Evolutionary conservation across 2,888 invertebrate genomes (phyloP), one percentile per base, ranked within the genome.

Genomic region (Cyclophora punctaria): DNA sequence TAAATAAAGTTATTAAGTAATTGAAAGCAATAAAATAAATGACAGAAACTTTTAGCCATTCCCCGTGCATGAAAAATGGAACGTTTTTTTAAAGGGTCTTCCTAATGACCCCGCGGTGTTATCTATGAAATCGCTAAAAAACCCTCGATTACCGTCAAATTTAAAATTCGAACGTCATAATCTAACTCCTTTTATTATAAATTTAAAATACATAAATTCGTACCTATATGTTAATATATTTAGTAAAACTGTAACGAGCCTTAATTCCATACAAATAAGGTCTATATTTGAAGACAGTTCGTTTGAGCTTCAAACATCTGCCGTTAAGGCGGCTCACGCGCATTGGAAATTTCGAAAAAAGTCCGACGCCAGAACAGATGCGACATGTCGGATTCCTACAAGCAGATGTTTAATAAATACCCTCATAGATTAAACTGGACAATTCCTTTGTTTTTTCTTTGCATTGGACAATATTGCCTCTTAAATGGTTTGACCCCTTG

Each of bases 391-490:
- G 85, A 87, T 84, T 85, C 84, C 78, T 75, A 68, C 72, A 79
- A 80, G 86, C 88, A 88, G 86, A 81, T 88, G 88, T 83, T 84
- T 79, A 80, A 78, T 80, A 83, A 84, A 80, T 76, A 79, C 81
- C 80, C 83, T 78, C 79, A 83, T 85, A 83, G 84, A 83, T 84
- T 83, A 83, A 78, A 75, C 73, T 77, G 66, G 72, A 72, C 75
- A 72, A 78, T 74, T 72, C 76, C 74, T 78, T 82, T 83, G 79
- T 83, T 86, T 87, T 85, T 82, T 78, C 70, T 69, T 69, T 72
- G 69, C 68, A 69, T 72, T 77, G 78, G 69, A 80, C 78, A 78
- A 80, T 81, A 80, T 80, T 77, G 76, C 63, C 72, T 76, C 73
- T 77, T 81, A 80, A 83, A 81, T 75, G 78, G 73, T 73, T 76